These are phyloP conservation scores for Hyla sarda DNA, from an alignment of 2,113 vertebrate genomes.

Conservation along the genomic window DNA sequence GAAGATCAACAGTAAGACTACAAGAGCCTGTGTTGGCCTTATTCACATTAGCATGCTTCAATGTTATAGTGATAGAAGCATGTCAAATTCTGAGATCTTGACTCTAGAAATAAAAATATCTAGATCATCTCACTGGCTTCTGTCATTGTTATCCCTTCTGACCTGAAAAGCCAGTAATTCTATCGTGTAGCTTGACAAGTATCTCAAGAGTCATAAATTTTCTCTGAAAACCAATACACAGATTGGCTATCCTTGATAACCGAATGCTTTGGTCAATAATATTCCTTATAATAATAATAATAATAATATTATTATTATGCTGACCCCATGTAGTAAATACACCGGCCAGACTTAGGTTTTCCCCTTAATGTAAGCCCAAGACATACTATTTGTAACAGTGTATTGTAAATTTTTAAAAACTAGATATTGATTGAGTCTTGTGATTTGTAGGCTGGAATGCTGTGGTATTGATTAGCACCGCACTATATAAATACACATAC, in stretches of 20 bases:
- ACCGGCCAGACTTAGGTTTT: not conserved
- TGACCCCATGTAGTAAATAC: too few relatives aligned
- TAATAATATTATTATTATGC: too few relatives aligned
- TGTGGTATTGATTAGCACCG: not conserved
- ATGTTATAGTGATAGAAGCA: not conserved
- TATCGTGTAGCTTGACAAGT: conserved; percentile 19
- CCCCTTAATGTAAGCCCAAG: too few relatives aligned
- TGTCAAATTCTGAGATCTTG: conserved; percentile 1
- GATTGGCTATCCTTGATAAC: not conserved
- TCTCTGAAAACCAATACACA: not conserved
- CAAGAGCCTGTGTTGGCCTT: not conserved
- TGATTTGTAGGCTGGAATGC: not conserved
- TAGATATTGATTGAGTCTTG: not conserved
- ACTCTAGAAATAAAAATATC: conserved; percentile 30
- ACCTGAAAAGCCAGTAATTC: conserved; percentile 19
- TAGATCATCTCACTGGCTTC: conserved; percentile 3
- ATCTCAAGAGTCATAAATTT: conserved; percentile 17
- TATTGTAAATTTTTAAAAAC: not conserved
- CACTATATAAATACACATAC: not conserved
- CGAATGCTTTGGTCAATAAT: not conserved
- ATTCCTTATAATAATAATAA: not conserved
- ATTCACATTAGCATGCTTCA: not conserved
- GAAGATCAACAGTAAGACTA: not conserved
- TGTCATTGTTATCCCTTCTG: not conserved
- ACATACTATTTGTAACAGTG: not conserved